Evolutionary conservation across 1,140 invertebrate genomes (phyloP).

Genomic region (Harpegnathos saltator): DNA sequence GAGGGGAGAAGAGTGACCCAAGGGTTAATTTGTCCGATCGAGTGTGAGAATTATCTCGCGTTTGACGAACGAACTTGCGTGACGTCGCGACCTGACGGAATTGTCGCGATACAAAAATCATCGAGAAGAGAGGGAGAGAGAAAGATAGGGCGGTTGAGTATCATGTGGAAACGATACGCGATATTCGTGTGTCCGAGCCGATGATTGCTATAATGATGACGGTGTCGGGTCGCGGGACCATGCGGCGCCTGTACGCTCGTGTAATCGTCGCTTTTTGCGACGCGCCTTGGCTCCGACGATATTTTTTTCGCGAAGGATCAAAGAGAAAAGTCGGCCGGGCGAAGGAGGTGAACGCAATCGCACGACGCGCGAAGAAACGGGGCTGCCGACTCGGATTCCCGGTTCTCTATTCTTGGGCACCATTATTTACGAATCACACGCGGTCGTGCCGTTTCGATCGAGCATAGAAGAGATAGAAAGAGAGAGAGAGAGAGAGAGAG

Average conservation of each 20-base stretch:
- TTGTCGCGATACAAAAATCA: slow-evolving; percentile 4
- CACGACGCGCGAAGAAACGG: neutral
- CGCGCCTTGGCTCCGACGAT: neutral
- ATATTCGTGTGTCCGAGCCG: slow-evolving; percentile 20
- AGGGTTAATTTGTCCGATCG: neutral
- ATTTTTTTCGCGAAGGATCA: slow-evolving; percentile 23
- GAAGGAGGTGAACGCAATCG: neutral
- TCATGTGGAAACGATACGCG: slow-evolving; percentile 7
- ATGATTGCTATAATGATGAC: slow-evolving; percentile 43
- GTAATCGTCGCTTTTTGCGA: slow-evolving; percentile 15
- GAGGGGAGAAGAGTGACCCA: no score
- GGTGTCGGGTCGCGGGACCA: slow-evolving; percentile 19
- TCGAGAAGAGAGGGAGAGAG: neutral
- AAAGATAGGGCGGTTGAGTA: neutral
- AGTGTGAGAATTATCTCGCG: slow-evolving; percentile 8
- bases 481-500: no score
- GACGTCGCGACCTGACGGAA: slow-evolving; percentile 24
- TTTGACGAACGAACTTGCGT: neutral
- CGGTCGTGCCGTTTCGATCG: neutral
- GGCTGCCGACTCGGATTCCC: slow-evolving; percentile 13
- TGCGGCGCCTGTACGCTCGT: slow-evolving; percentile 29
- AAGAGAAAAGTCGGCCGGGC: neutral
- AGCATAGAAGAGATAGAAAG: neutral
- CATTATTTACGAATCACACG: slow-evolving; percentile 46
- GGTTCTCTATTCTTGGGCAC: slow-evolving; percentile 37